Percentiles rank a stretch among this genome's conserved stretches.
phyloP scores from a whole-genome alignment of 2,797 vertebrate species.

The Erithacus rubecula region DNA sequence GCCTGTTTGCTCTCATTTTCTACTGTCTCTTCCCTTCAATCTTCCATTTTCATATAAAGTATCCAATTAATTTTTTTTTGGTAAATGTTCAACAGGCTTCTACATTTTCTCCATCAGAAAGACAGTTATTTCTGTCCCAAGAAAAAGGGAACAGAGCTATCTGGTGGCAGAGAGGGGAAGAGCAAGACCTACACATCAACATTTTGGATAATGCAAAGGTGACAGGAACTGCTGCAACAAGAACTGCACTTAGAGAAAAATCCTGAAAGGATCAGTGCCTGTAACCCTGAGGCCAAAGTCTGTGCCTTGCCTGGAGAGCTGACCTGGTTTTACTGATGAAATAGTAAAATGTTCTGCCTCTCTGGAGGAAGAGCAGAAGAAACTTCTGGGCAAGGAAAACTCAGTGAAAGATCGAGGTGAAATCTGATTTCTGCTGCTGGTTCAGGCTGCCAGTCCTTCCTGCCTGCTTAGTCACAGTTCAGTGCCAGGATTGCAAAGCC shows the following conservation, averaged over 20 bases:
- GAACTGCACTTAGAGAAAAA: neutral
- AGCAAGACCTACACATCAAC: neutral
- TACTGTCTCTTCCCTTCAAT: neutral
- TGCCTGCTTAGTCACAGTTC: neutral
- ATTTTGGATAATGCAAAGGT: neutral
- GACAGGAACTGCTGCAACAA: neutral
- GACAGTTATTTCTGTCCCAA: neutral
- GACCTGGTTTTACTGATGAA: neutral
- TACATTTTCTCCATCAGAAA: neutral
- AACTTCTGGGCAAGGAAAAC: neutral
- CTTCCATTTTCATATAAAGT: neutral
- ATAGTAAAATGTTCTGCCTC: neutral
- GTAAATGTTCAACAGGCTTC: neutral
- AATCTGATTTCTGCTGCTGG: neutral
- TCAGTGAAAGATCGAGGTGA: neutral
- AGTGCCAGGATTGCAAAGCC: neutral
- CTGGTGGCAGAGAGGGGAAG: constrained; percentile 19
- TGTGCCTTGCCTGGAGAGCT: neutral
- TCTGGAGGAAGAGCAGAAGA: neutral
- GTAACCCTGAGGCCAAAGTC: neutral
- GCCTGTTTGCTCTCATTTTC: neutral
- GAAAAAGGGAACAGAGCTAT: constrained; percentile 13
- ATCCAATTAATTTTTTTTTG: neutral
- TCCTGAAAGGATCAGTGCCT: neutral
- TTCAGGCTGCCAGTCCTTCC: neutral